These are phyloP conservation scores for Hypotaenidia philippensis DNA, from an alignment of 2,797 vertebrate species.

Conservation along the genomic window DNA sequence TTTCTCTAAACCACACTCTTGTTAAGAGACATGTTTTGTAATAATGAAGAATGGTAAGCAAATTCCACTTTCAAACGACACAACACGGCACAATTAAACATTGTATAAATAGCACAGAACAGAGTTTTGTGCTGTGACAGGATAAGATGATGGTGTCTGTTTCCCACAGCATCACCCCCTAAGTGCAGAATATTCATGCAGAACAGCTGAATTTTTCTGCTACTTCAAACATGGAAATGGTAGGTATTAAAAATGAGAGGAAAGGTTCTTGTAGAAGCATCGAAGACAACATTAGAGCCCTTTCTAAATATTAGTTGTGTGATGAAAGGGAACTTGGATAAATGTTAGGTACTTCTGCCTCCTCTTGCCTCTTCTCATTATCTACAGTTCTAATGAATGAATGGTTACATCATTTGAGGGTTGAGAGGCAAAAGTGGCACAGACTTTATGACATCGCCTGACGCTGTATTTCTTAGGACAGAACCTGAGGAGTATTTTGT, in stretches of 20 bases:
- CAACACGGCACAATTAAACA: background rate
- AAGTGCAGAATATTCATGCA: background rate
- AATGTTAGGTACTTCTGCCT: background rate
- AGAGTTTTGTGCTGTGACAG: background rate
- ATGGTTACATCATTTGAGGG: background rate
- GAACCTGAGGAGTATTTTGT: background rate
- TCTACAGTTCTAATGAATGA: background rate
- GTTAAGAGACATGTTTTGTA: background rate
- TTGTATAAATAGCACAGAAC: background rate
- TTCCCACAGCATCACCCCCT: background rate
- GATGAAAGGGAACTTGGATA: background rate
- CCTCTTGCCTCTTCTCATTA: background rate
- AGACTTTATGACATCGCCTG: background rate
- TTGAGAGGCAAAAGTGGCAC: background rate
- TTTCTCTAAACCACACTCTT: background rate
- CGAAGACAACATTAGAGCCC: background rate
- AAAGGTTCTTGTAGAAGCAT: background rate
- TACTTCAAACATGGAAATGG: background rate
- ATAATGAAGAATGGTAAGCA: slow-evolving; percentile 14
- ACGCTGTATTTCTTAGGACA: background rate
- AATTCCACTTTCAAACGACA: slow-evolving; percentile 9
- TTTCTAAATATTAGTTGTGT: background rate
- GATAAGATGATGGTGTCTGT: background rate
- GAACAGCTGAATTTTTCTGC: background rate
- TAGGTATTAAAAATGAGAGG: background rate